phyloP scores from a whole-genome alignment of 2,888 invertebrate species.

The Mythimna ferrago region DNA sequence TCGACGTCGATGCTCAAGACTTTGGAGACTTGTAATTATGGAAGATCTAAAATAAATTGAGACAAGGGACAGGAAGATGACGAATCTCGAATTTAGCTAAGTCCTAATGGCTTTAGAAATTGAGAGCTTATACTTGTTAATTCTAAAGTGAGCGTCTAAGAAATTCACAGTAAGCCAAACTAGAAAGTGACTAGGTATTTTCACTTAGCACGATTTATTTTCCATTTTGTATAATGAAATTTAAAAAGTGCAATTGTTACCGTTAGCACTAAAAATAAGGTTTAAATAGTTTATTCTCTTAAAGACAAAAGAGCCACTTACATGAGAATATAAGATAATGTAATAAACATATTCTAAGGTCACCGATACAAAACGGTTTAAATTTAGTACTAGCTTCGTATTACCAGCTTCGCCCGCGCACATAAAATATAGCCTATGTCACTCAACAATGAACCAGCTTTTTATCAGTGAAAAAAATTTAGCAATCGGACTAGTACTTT shows the following conservation, averaged over 20 bases:
- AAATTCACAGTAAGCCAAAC: slow-evolving; percentile 46
- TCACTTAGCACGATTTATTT: slow-evolving; percentile 36
- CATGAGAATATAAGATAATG: too few relatives aligned
- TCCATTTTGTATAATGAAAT: slow-evolving; percentile 9
- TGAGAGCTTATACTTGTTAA: slow-evolving; percentile 20
- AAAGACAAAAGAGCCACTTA: too few relatives aligned
- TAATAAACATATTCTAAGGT: too few relatives aligned
- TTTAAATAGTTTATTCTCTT: too few relatives aligned
- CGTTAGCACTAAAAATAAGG: background rate
- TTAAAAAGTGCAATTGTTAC: slow-evolving; percentile 4
- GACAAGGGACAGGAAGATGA: background rate
- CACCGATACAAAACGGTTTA: too few relatives aligned
- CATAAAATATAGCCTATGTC: too few relatives aligned
- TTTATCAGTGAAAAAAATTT: too few relatives aligned
- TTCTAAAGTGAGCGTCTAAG: slow-evolving; percentile 23
- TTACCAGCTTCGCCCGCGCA: too few relatives aligned
- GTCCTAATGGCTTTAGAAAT: slow-evolving; percentile 21
- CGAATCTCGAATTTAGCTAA: background rate
- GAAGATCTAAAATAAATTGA: background rate
- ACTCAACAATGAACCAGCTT: too few relatives aligned
- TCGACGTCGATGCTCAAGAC: too few relatives aligned
- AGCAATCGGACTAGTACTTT: too few relatives aligned
- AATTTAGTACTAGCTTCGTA: too few relatives aligned
- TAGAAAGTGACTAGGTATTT: slow-evolving; percentile 52
- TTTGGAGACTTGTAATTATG: background rate